Base-by-base conservation (phyloP, 2,888 invertebrate genomes). In the Sminthurinus aureus region DNA sequence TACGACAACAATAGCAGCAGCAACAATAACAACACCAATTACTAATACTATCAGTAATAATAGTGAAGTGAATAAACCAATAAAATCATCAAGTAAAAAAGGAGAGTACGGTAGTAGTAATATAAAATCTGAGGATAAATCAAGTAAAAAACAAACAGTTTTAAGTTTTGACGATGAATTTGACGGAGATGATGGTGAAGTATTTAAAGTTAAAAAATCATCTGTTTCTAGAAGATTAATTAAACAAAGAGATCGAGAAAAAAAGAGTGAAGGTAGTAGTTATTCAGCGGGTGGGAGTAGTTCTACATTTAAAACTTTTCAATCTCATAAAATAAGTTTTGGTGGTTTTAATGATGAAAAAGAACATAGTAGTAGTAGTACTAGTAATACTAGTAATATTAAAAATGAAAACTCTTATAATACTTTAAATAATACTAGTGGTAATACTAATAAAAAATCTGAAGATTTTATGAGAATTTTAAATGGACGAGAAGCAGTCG, bases 191-290 rank as follows among this genome's bases (percentile, higher is more conserved):
- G 94, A 94, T 88, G 95, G 94, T 50, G 97, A 97, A 91, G 94
- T 96, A 80, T 98, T 98, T 91, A 95, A 97, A 93, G 96, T 98
- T 79, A 97, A 96, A 91, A 98, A 98, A 91, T 97, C 98, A 12
- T 96, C 96, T 12, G 96, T 97, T 90, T 97, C 97, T 91, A 96
- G 97, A 91, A 94, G 95, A 90, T 93, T 97, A 82, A 95, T 96
- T 92, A 95, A 95, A 90, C 94, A 95, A 90, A 91, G 95, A 89
- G 95, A 96, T 89, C 95, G 94, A 90, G 96, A 96, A 90, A 93
- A 94, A 83, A 92, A 92, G 88, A 92, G 92, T 90, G 51, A 69
- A 51, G n/a, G 15, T 50, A 69, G 67, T 26, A 79, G n/a, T n/a
- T n/a, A n/a, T n/a, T n/a, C n/a, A n/a, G n/a, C n/a, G n/a, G n/a